Evolutionary conservation across 2,797 vertebrate species (phyloP).

Genomic region (Gastrophryne carolinensis): DNA sequence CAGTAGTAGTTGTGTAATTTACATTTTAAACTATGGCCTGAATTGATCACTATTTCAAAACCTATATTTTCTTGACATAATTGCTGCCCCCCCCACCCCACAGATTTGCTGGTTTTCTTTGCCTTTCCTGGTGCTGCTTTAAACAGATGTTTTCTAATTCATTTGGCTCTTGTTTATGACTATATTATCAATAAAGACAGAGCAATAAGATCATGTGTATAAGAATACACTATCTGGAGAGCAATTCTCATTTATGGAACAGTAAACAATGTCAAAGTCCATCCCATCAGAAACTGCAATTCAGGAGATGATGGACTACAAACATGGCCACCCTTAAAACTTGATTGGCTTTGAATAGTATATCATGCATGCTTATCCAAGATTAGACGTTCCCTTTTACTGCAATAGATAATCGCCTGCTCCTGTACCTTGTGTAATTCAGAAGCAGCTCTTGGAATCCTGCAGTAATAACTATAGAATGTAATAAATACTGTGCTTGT

Average conservation of each 20-base stretch:
- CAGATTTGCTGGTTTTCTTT: no score
- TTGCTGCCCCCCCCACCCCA: no score
- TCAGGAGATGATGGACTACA: background rate
- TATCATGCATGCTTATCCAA: background rate
- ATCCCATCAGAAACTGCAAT: background rate
- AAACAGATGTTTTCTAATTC: no score
- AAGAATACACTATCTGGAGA: constrained; percentile 10
- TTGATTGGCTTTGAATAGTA: background rate
- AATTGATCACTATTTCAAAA: no score
- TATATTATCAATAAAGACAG: background rate
- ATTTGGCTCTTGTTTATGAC: background rate
- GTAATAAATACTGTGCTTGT: no score
- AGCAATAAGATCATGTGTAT: background rate
- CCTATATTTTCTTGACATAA: no score
- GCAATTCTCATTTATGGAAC: constrained; percentile 25
- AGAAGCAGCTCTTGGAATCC: no score
- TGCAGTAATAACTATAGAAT: no score
- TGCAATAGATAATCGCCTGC: background rate
- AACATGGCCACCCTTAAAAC: background rate
- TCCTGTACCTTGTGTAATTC: background rate
- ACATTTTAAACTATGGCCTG: no score
- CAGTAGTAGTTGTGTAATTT: no score
- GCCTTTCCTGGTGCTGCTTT: no score
- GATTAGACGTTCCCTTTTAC: background rate
- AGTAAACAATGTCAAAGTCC: constrained; percentile 39